phyloP scores from a whole-genome alignment of 2,888 invertebrate genomes.

The Harmothoe impar region DNA sequence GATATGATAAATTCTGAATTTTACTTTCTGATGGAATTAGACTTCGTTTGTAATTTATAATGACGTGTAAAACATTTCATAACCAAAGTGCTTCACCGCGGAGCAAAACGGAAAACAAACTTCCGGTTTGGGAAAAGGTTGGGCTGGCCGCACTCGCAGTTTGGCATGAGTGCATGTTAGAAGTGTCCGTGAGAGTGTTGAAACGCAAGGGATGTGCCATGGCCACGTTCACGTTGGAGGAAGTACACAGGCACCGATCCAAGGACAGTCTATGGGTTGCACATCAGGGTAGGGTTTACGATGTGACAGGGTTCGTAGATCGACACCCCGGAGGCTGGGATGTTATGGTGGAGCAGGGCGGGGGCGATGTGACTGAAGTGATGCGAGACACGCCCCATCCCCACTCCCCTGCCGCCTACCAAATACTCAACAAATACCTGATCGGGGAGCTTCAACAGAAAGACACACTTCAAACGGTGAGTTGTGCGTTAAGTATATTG shows the following conservation, averaged over 20 bases:
- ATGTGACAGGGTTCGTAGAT: constrained; percentile 78
- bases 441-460: constrained; percentile 71
- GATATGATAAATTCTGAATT: no score
- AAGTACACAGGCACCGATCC: constrained; percentile 33
- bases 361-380: constrained; percentile 75
- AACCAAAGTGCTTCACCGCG: no score
- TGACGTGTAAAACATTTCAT: no score
- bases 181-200: not conserved
- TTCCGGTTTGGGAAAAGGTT: constrained; percentile 20
- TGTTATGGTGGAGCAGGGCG: constrained; percentile 73
- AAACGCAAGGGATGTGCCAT: constrained; percentile 10
- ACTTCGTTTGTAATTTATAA: no score
- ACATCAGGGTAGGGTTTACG: constrained; percentile 72
- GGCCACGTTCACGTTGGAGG: constrained; percentile 45
- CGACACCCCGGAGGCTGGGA: constrained; percentile 79
- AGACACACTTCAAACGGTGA: constrained; percentile 31
- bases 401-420: constrained; percentile 77
- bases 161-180: not conserved
- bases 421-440: constrained; percentile 77
- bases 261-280: constrained; percentile 56
- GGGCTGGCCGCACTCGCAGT: not conserved
- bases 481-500: not conserved
- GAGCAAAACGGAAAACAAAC: not conserved
- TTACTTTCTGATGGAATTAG: no score
- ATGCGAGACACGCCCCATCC: constrained; percentile 75